Percentiles rank a stretch among this genome's conserved stretches.
Evolutionary conservation across 1,140 invertebrate species (phyloP).

Genomic region (roundworm (Caenorhabditis elegans)): WBcel235 BX284603.4:508501-509000

Average conservation of each 20-base stretch:
- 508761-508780: background rate
- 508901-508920: background rate
- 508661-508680: constrained; percentile 65
- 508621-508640: constrained; percentile 64
- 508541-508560: constrained; percentile 65
- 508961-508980: constrained; percentile 63
- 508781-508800: constrained; percentile 46
- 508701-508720: too few relatives aligned
- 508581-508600: constrained; percentile 65
- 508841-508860: constrained; percentile 62
- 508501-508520: constrained; percentile 64
- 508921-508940: background rate
- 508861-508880: constrained; percentile 60
- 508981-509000: constrained; percentile 62
- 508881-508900: background rate
- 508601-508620: constrained; percentile 66
- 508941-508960: background rate
- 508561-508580: constrained; percentile 63
- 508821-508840: constrained; percentile 64
- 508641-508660: constrained; percentile 64
- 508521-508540: constrained; percentile 65
- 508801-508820: constrained; percentile 62
- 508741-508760: too few relatives aligned
- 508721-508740: too few relatives aligned
- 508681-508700: too few relatives aligned